Percentiles rank a stretch among this genome's conserved stretches.
Evolutionary conservation across 2,113 vertebrate species (phyloP).

Genomic region (Melanotaenia duboulayi): DNA sequence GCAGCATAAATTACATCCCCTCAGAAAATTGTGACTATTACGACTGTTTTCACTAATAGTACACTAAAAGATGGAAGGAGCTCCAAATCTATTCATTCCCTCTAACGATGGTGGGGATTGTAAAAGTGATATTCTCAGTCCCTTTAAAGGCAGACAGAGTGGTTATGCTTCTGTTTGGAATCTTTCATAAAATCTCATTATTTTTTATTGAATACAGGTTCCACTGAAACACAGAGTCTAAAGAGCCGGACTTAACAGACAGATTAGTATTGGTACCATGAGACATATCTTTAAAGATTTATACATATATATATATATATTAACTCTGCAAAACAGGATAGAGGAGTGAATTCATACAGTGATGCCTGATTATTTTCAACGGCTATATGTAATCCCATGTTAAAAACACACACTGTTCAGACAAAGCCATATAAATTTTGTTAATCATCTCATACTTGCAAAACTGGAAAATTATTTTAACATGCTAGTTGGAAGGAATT

Average conservation of each 20-base stretch:
- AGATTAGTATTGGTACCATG: conserved; percentile 44
- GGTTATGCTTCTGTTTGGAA: conserved; percentile 84
- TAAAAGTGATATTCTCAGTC: conserved; percentile 74
- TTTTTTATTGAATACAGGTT: conserved; percentile 80
- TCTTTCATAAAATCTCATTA: conserved; percentile 83
- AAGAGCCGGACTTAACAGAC: conserved; percentile 34
- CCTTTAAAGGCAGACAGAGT: conserved; percentile 67
- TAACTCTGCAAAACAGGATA: neutral
- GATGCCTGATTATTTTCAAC: neutral
- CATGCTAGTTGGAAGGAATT: too few relatives aligned
- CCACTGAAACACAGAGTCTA: conserved; percentile 51
- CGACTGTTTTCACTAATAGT: conserved; percentile 80
- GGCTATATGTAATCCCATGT: too few relatives aligned
- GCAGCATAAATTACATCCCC: conserved; percentile 80
- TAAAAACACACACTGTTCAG: too few relatives aligned
- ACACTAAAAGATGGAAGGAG: conserved; percentile 78
- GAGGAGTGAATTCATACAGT: neutral
- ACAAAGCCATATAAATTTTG: too few relatives aligned
- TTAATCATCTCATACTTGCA: too few relatives aligned
- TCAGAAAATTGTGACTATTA: conserved; percentile 79
- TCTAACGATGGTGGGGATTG: conserved; percentile 68
- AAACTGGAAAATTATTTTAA: too few relatives aligned
- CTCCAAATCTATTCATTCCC: conserved; percentile 77
- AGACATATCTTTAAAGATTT: conserved; percentile 39
- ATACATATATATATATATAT: neutral